A percentile compares a stretch with the other conserved stretches of the same genome.
phyloP scores from a whole-genome alignment of 2,113 vertebrate species.

The Lontra canadensis region DNA sequence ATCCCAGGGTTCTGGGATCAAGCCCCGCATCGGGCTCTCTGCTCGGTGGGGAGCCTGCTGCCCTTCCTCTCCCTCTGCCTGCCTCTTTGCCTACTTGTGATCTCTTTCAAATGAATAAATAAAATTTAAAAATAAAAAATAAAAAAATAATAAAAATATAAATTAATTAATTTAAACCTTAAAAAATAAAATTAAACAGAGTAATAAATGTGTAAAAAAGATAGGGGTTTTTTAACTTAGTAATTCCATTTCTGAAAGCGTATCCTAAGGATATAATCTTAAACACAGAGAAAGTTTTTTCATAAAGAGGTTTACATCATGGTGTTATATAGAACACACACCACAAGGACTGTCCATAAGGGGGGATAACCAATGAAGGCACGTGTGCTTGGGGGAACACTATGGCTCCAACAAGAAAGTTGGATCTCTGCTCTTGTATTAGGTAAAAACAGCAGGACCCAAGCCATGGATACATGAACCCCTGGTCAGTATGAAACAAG shows the following conservation, averaged over 20 bases:
- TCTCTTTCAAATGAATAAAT: no score
- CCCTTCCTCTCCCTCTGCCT: no score
- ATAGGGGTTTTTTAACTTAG: not conserved
- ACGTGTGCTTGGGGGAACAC: not conserved
- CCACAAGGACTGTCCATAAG: not conserved
- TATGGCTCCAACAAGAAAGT: not conserved
- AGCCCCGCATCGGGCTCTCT: no score
- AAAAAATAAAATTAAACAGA: not conserved
- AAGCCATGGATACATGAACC: not conserved
- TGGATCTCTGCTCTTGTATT: not conserved
- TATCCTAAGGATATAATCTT: not conserved
- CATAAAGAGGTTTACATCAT: not conserved
- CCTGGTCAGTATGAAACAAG: not conserved
- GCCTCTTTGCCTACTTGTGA: no score
- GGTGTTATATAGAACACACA: not conserved
- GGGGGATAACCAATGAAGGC: not conserved
- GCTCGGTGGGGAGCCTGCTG: no score
- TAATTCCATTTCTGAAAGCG: constrained; percentile 12
- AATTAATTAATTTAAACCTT: not conserved
- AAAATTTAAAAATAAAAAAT: no score
- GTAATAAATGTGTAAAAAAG: not conserved
- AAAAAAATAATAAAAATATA: no score
- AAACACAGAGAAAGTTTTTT: not conserved
- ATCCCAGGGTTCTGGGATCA: no score
- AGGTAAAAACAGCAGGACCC: not conserved